These are phyloP conservation scores for Luperina testacea DNA, from an alignment of 2,888 invertebrate species.

Conservation along the genomic window DNA sequence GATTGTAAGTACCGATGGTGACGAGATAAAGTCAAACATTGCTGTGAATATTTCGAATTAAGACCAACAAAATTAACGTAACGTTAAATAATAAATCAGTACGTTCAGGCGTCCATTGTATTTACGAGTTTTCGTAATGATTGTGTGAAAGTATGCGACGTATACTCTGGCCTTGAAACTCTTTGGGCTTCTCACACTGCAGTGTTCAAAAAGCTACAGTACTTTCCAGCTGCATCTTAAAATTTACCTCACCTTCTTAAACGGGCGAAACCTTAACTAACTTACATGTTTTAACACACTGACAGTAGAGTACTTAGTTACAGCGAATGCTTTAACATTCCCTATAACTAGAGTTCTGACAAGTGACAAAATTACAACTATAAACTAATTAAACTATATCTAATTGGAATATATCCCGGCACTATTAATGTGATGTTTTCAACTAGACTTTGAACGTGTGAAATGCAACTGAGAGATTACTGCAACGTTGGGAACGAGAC, in stretches of 20 bases:
- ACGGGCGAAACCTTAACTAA: constrained; percentile 29
- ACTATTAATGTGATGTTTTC: constrained; percentile 61
- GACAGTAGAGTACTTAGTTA: constrained; percentile 12
- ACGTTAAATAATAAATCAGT: constrained; percentile 29
- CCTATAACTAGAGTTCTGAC: constrained; percentile 10
- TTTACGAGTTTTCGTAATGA: not conserved
- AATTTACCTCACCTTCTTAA: constrained; percentile 7
- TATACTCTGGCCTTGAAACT: not conserved
- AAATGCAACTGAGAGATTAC: constrained; percentile 19
- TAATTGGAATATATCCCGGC: constrained; percentile 60
- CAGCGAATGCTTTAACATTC: constrained; percentile 20
- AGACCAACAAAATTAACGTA: constrained; percentile 43
- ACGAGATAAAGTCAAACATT: constrained; percentile 51
- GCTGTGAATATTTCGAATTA: constrained; percentile 54
- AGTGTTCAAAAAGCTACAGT: constrained; percentile 22
- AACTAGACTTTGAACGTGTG: constrained; percentile 42
- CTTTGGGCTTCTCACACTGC: constrained; percentile 13
- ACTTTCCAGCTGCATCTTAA: constrained; percentile 28
- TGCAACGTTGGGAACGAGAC: not conserved
- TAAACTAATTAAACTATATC: constrained; percentile 58
- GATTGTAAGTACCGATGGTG: constrained; percentile 84
- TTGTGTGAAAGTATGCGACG: not conserved
- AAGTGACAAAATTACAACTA: constrained; percentile 38
- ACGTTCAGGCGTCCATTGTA: constrained; percentile 37
- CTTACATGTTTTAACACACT: constrained; percentile 10